Base-by-base conservation (phyloP, 2,888 invertebrate species). In the Drosophila borborema region DNA sequence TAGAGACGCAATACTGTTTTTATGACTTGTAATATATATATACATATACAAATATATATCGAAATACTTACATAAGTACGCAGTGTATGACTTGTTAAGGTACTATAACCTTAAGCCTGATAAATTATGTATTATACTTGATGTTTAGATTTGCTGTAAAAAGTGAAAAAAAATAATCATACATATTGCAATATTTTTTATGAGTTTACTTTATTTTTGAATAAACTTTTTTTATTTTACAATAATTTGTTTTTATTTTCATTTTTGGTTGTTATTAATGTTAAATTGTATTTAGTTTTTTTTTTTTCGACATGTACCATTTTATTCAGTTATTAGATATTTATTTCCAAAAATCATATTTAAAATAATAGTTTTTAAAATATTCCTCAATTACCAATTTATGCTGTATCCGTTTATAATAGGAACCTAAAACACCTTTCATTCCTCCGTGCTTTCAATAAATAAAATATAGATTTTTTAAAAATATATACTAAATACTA, bases 201-300 rank as follows among this genome's bases (percentile, higher is more conserved):
- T 77, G 77, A 89, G 74, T 86, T 74, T 51, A 74, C 62, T 86
- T 86, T 86, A 89, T 78, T 78, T 69, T 72, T 65, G 64, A 74
- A 81, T 75, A 71, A 80, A 76, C 82, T 55, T 76, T 70, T 64
- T 20, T 20, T 74, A 80, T 86, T 74, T 82, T 89, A 86, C 77
- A 86, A 67, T 86, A 68, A 69, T 72, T 67, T 55, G 58, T 61
- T 72, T 54, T 70, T 63, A 46, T 80, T 34, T 58, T 65, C 12
- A 23, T 46, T 66, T 41, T 6, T 66, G 69, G 58, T 14, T 31
- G 59, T 60, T 46, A 55, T 49, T 59, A 36, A 64, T 65, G 43
- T 63, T 48, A 46, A 40, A 38, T 58, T 54, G 16, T 28, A 31
- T 55, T 60, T 63, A 62, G 23, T 64, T 55, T 55, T n/a, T 64